phyloP scores from a whole-genome alignment of 2,113 vertebrate species.

The Oxyura jamaicensis region DNA sequence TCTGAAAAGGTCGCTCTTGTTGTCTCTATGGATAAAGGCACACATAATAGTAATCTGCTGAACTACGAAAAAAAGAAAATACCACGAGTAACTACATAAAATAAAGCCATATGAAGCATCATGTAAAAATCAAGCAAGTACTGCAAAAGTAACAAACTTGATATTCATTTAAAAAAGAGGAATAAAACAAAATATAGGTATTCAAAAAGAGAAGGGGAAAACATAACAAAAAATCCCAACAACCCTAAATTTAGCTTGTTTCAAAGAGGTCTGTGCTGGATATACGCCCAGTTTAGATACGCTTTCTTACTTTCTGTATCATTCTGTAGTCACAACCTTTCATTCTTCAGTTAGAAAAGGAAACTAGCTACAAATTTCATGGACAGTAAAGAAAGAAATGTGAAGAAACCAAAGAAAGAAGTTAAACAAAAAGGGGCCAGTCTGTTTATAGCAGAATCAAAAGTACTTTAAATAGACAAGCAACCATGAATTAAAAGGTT shows the following conservation, averaged over 20 bases:
- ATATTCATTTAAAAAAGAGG: not conserved
- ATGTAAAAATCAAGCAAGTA: not conserved
- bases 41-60: not conserved
- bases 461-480: constrained; percentile 82
- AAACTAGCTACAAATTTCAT: constrained; percentile 77
- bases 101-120: not conserved
- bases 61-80: not conserved
- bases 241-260: constrained; percentile 42
- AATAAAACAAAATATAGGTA: not conserved
- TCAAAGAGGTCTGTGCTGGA: constrained; percentile 52
- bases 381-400: constrained; percentile 73
- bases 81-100: not conserved
- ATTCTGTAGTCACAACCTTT: constrained; percentile 66
- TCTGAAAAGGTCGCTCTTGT: constrained; percentile 45
- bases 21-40: constrained; percentile 23
- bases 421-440: constrained; percentile 74
- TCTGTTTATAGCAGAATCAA: constrained; percentile 82
- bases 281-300: not conserved
- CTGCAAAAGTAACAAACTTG: not conserved
- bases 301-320: constrained; percentile 60
- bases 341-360: constrained; percentile 64
- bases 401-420: constrained; percentile 73
- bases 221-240: not conserved
- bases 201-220: not conserved
- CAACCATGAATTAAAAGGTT: constrained; percentile 86